These are phyloP conservation scores for Drosophila carrolli DNA, from an alignment of 1,140 invertebrate genomes.

Conservation along the genomic window DNA sequence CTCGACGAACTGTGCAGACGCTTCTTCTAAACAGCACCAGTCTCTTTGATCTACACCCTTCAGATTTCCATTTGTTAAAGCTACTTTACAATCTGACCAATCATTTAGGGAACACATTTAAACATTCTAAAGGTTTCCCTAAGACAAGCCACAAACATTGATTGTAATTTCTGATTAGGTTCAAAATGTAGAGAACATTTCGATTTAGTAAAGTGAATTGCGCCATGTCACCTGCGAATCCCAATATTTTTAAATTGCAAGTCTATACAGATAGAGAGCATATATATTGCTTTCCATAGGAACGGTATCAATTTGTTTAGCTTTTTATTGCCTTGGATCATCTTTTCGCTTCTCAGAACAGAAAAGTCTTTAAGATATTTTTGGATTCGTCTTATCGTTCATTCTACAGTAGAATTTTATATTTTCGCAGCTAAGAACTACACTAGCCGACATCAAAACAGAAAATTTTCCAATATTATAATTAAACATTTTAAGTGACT, in stretches of 20 bases:
- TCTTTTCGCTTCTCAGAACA: not conserved
- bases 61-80: too few relatives aligned
- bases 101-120: too few relatives aligned
- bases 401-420: not conserved
- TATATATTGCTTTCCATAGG: not conserved
- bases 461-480: not conserved
- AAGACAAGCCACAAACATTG: too few relatives aligned
- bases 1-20: slow-evolving; percentile 8
- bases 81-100: too few relatives aligned
- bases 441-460: not conserved
- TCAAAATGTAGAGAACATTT: too few relatives aligned
- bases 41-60: not conserved
- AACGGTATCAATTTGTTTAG: slow-evolving; percentile 13
- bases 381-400: not conserved
- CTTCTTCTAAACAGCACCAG: not conserved
- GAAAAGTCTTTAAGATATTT: slow-evolving; percentile 8
- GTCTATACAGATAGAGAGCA: not conserved
- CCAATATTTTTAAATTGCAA: not conserved
- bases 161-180: too few relatives aligned
- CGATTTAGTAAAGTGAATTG: too few relatives aligned
- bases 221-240: too few relatives aligned
- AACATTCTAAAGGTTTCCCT: too few relatives aligned
- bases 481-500: not conserved
- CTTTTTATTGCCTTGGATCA: slow-evolving; percentile 21
- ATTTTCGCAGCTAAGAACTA: not conserved